phyloP scores from a whole-genome alignment of 2,113 vertebrate genomes.

The Tichodroma muraria region DNA sequence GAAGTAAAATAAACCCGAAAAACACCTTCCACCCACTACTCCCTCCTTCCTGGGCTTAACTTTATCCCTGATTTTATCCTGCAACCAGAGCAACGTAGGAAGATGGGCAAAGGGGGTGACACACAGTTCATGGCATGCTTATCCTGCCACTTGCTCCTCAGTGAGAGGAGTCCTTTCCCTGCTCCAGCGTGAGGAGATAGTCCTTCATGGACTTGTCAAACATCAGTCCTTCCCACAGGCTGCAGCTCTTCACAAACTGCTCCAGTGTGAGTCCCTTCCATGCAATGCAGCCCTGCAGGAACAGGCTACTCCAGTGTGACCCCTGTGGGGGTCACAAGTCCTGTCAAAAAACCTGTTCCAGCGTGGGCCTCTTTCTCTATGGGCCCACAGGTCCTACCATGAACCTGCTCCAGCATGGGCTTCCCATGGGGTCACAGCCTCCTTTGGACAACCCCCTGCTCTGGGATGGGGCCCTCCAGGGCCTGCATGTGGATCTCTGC shows the following conservation, averaged over 20 bases:
- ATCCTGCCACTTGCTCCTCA: neutral
- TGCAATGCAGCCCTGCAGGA: neutral
- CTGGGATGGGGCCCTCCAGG: neutral
- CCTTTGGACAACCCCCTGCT: neutral
- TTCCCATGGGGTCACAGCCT: neutral
- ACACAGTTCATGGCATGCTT: too few relatives aligned
- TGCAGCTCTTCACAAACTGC: neutral
- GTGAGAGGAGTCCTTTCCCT: neutral
- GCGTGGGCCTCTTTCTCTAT: neutral
- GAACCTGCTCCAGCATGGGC: neutral
- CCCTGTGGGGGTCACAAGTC: neutral
- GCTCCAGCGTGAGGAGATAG: too few relatives aligned
- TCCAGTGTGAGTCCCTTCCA: neutral
- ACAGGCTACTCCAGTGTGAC: neutral
- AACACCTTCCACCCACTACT: neutral
- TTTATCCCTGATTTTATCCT: rapidly evolving
- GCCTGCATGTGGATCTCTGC: neutral
- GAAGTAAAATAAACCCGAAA: neutral
- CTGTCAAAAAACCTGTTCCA: neutral
- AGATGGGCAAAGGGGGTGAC: neutral
- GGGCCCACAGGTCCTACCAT: neutral
- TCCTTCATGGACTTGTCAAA: neutral
- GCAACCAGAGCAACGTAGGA: rapidly evolving
- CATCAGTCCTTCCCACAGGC: neutral
- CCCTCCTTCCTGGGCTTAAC: neutral